A percentile compares a stretch with the other conserved stretches of the same genome.
Conservation (phyloP, 2,113 vertebrate genomes). For the Marmota flaviventris region DNA sequence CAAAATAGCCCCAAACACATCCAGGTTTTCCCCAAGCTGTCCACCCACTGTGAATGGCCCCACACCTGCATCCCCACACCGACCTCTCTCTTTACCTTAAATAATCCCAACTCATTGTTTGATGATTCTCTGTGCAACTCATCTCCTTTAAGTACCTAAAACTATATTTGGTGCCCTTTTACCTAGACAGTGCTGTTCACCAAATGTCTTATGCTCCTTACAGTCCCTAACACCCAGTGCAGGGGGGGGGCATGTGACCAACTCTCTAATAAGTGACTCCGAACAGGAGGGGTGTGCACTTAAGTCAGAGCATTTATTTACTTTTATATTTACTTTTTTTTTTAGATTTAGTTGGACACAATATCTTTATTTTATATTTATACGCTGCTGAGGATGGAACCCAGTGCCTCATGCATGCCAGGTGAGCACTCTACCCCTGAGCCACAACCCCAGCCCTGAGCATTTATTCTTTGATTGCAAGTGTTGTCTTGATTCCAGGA, state of each 20-base stretch:
- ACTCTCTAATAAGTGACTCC: neutral
- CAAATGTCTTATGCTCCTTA: neutral
- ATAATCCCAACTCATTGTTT: neutral
- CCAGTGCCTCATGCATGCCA: too few relatives aligned
- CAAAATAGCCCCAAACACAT: neutral
- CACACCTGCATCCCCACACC: too few relatives aligned
- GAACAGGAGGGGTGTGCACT: neutral
- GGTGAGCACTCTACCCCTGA: too few relatives aligned
- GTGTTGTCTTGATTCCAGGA: neutral
- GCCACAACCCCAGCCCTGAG: too few relatives aligned
- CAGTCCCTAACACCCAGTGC: neutral
- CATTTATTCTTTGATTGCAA: neutral
- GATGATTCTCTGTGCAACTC: neutral
- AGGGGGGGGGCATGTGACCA: rapidly evolving
- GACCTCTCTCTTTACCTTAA: neutral
- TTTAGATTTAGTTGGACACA: too few relatives aligned
- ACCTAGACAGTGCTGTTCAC: neutral
- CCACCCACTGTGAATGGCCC: rapidly evolving
- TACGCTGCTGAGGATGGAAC: too few relatives aligned
- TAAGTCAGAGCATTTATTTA: neutral
- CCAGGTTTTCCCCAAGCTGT: rapidly evolving
- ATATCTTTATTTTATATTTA: too few relatives aligned
- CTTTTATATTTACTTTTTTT: too few relatives aligned
- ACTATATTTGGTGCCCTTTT: neutral
- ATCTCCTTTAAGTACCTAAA: neutral